Base-by-base conservation (phyloP, 2,113 vertebrate species). In the Datnioides undecimradiatus region DNA sequence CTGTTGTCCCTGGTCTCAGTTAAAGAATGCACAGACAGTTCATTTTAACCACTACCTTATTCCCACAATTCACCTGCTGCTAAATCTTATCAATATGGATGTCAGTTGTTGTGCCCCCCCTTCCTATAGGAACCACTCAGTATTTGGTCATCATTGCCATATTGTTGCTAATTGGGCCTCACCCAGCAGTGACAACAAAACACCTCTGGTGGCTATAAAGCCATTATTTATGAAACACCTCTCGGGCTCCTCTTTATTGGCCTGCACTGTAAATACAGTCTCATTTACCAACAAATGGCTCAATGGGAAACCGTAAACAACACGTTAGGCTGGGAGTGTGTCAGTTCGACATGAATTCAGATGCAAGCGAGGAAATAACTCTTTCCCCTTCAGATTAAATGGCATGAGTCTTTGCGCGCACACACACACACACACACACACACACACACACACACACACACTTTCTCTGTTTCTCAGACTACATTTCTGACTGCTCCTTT, bases 171-270 rank as follows among this genome's bases (percentile, higher is more conserved):
- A 92, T 91, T 91, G 62, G 40, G 25, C 45, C 76, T 83, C 63
- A 81, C 83, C 78, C 67, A 83, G 52, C 64, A 75, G 80, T 58
- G 83, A 92, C 87, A 88, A 87, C 88, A 85, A 27, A 85, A 89
- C 81, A 65, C 83, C 87, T 81, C 69, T 76, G 71, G 84, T 82
- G 83, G 85, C 70, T 73, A 87, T 94, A 92, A 95, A 94, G 70
- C 73, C 72, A 90, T 92, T 85, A 93, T 86, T 80, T 86, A 33
- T 84, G 72, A 80, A 89, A 75, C 84, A 81, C 87, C 84, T 82
- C 73, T 69, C 38, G 70, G 72, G 27, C 57, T 71, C 31, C 68
- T 68, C 68, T 90, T 90, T 85, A 90, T 92, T 81, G 82, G 64
- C 75, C 76, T 23, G 25, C 34, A 86, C 86, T 88, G 79, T 91